Percentiles rank a stretch among this genome's conserved stretches.
Evolutionary conservation across 2,113 vertebrate genomes (phyloP).

Genomic region (Gymnobelideus leadbeateri): DNA sequence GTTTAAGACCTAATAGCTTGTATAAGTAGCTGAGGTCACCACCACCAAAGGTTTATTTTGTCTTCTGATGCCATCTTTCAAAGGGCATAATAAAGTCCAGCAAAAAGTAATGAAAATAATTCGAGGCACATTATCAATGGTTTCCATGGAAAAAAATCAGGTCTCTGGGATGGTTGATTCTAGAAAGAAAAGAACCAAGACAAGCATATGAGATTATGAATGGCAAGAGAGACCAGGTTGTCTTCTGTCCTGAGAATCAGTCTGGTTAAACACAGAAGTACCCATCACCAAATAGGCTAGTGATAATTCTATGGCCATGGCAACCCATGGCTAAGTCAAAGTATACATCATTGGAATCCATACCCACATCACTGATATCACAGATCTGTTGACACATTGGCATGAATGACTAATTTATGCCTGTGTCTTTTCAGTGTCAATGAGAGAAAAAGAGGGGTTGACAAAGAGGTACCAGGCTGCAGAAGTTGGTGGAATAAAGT

Average conservation of each 20-base stretch:
- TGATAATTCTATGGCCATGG: neutral
- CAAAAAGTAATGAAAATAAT: constrained; percentile 55
- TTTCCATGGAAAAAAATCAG: neutral
- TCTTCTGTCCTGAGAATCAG: neutral
- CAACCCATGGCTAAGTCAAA: neutral
- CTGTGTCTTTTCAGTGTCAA: too few species aligned
- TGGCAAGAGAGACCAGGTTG: neutral
- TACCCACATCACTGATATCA: neutral
- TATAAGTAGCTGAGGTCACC: neutral
- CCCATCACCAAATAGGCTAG: neutral
- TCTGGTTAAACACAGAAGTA: neutral
- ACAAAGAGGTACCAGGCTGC: too few species aligned
- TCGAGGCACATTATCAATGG: neutral
- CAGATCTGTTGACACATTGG: neutral
- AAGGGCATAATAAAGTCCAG: constrained; percentile 47
- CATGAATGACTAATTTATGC: neutral
- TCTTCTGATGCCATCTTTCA: constrained; percentile 7
- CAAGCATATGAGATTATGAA: neutral
- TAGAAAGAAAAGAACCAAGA: constrained; percentile 24
- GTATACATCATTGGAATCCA: neutral
- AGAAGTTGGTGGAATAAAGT: too few species aligned
- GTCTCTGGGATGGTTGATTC: neutral
- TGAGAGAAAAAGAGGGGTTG: too few species aligned
- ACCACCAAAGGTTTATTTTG: neutral
- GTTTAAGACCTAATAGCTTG: neutral